Evolutionary conservation across 2,797 vertebrate species (phyloP).

Genomic region (Liparis tanakae): DNA sequence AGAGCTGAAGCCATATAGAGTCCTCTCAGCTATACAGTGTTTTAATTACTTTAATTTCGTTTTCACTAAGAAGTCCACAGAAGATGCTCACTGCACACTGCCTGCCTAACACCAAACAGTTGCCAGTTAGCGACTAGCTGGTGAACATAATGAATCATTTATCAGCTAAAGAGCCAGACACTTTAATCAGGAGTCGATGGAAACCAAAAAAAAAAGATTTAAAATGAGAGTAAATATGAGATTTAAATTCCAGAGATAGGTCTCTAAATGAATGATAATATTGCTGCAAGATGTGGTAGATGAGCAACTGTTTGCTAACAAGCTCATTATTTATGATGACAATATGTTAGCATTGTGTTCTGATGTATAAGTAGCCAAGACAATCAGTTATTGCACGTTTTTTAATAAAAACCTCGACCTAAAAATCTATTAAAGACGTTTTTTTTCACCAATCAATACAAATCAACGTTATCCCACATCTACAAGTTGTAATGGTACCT

Average conservation of each 20-base stretch:
- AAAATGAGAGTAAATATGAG: background rate
- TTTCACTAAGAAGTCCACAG: background rate
- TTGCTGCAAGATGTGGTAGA: background rate
- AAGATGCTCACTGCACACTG: background rate
- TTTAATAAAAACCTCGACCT: background rate
- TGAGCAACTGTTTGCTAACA: background rate
- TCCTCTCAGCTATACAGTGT: background rate
- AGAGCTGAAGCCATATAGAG: background rate
- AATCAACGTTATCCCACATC: background rate
- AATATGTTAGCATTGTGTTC: background rate
- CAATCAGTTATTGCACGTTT: background rate
- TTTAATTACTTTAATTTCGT: background rate
- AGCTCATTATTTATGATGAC: background rate
- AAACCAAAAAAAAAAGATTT: background rate
- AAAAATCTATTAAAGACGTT: background rate
- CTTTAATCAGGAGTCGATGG: background rate
- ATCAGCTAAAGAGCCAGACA: background rate
- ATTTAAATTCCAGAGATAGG: background rate
- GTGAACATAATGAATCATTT: background rate
- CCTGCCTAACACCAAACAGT: background rate
- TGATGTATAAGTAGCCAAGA: background rate
- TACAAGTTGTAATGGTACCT: background rate
- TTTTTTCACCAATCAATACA: background rate
- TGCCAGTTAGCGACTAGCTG: background rate
- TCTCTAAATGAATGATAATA: background rate